phyloP scores from a whole-genome alignment of 2,113 vertebrate species.

The Calonectris borealis region DNA sequence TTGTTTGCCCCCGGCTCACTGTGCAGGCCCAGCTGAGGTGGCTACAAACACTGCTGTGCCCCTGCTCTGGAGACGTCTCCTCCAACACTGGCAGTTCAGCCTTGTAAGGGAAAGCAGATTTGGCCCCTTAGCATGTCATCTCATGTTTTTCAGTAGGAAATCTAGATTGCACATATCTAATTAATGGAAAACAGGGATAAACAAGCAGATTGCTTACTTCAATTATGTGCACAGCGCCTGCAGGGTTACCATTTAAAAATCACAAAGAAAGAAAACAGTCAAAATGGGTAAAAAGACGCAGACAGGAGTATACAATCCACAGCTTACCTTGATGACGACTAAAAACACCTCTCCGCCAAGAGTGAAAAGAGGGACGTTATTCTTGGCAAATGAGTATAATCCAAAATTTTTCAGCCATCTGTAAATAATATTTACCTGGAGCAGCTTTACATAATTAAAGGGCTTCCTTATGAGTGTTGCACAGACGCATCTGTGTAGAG shows the following conservation, averaged over 20 bases:
- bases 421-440: slow-evolving; percentile 71
- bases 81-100: background rate
- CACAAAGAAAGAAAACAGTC: background rate
- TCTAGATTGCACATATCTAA: slow-evolving; percentile 21
- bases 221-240: slow-evolving; percentile 25
- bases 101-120: background rate
- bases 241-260: slow-evolving; percentile 26
- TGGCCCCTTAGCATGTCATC: background rate
- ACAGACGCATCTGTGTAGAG: slow-evolving; percentile 33
- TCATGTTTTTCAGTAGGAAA: background rate
- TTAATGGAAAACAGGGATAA: slow-evolving; percentile 50
- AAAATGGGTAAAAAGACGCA: background rate
- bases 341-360: background rate
- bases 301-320: background rate
- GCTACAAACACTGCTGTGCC: background rate
- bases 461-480: background rate
- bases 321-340: background rate
- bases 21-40: background rate
- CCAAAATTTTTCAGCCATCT: slow-evolving; percentile 47
- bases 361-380: background rate
- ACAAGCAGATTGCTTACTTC: slow-evolving; percentile 58
- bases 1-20: background rate
- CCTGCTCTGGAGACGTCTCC: background rate
- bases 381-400: slow-evolving; percentile 59
- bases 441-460: slow-evolving; percentile 64